Conservation (phyloP, 2,888 invertebrate species). For the Omphaloscelis lunosa region DNA sequence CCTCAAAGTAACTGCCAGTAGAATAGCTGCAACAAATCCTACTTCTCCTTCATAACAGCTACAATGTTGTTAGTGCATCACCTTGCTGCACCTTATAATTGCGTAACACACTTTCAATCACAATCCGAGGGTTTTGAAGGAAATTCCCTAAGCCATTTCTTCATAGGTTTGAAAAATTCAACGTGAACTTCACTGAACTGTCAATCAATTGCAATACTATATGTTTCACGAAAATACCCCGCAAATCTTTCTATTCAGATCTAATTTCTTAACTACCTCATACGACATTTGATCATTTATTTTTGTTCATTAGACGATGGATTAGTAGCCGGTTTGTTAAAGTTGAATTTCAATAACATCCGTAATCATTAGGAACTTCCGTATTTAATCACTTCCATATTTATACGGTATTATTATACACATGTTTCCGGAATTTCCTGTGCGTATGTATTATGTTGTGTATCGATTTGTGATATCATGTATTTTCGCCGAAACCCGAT, state of each 20-base stretch:
- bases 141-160: too few species aligned
- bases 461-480: constrained; percentile 46
- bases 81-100: too few species aligned
- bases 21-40: neutral
- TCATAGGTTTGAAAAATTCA: too few species aligned
- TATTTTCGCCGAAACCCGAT: constrained; percentile 47
- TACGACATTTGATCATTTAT: constrained; percentile 7
- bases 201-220: too few species aligned
- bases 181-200: too few species aligned
- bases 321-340: constrained; percentile 2
- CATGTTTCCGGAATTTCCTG: constrained; percentile 11
- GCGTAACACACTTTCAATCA: too few species aligned
- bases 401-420: neutral
- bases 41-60: too few species aligned
- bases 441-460: neutral
- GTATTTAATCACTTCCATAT: constrained; percentile 12
- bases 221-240: too few species aligned
- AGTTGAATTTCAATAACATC: constrained; percentile 13
- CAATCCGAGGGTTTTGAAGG: too few species aligned
- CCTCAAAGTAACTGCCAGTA: neutral
- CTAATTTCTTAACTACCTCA: neutral
- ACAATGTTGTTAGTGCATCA: too few species aligned
- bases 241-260: neutral
- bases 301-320: neutral
- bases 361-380: constrained; percentile 19